Percentiles rank a stretch among this genome's conserved stretches.
These are phyloP conservation scores for Apodemus sylvaticus DNA, from an alignment of 2,113 vertebrate species.

Conservation along the genomic window DNA sequence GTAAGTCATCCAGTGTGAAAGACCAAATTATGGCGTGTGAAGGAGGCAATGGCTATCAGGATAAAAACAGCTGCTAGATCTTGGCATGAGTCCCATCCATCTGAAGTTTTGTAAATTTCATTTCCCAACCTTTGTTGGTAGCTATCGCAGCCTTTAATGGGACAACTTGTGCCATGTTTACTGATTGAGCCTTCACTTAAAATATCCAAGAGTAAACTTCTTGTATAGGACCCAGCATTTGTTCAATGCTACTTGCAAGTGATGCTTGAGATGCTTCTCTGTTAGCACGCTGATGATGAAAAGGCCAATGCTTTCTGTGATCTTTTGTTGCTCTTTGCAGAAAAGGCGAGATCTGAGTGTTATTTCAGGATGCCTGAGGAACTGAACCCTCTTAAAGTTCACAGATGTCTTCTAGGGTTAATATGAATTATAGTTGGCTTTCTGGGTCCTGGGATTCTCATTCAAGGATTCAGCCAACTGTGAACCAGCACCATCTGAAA, in stretches of 20 bases:
- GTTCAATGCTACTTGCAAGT: not conserved
- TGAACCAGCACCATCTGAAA: not conserved
- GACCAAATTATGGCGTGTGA: not conserved
- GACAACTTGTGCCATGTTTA: not conserved
- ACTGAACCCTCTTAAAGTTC: not conserved
- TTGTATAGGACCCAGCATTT: no score
- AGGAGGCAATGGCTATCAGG: not conserved
- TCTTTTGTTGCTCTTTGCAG: not conserved
- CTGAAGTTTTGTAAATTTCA: not conserved
- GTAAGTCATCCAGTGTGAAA: not conserved
- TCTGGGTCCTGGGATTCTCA: not conserved
- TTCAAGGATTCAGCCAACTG: not conserved
- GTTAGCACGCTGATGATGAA: not conserved
- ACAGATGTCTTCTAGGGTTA: not conserved
- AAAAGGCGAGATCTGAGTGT: not conserved
- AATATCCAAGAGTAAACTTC: not conserved
- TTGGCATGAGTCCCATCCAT: not conserved
- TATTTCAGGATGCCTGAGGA: not conserved
- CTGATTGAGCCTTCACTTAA: not conserved
- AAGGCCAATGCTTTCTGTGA: not conserved
- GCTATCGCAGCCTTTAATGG: not conserved
- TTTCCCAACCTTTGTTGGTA: not conserved
- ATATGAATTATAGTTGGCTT: not conserved
- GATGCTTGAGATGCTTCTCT: accelerated
- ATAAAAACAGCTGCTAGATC: not conserved